These are phyloP conservation scores for Nemoura dubitans DNA, from an alignment of 2,888 invertebrate species.

Conservation along the genomic window DNA sequence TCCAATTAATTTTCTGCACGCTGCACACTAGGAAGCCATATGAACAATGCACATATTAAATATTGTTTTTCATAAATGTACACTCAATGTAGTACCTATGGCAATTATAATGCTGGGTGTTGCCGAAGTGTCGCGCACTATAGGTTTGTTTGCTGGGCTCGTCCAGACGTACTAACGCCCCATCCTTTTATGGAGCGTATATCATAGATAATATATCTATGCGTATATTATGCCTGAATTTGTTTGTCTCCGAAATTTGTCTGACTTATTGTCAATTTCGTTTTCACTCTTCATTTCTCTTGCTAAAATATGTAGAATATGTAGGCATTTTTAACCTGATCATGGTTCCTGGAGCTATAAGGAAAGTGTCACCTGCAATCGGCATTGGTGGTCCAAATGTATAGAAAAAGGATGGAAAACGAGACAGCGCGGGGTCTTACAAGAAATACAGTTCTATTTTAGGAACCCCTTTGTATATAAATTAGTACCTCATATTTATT, in stretches of 20 bases:
- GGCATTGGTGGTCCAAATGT: too few species aligned
- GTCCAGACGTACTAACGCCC: background rate
- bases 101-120: background rate
- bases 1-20: background rate
- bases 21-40: background rate
- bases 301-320: too few species aligned
- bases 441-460: too few species aligned
- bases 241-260: background rate
- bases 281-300: too few species aligned
- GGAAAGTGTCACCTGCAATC: too few species aligned
- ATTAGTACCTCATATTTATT: too few species aligned
- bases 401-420: too few species aligned
- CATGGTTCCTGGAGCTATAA: too few species aligned
- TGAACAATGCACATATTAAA: background rate
- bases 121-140: background rate
- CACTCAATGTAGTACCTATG: background rate
- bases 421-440: too few species aligned
- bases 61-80: background rate
- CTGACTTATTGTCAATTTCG: background rate
- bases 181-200: background rate
- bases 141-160: background rate
- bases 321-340: too few species aligned
- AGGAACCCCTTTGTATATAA: too few species aligned
- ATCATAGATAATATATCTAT: too few species aligned
- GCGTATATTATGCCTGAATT: background rate